A percentile compares a stretch with the other conserved stretches of the same genome.
Evolutionary conservation across 2,113 vertebrate genomes (phyloP).

Genomic region (Tonatia bakeri): DNA sequence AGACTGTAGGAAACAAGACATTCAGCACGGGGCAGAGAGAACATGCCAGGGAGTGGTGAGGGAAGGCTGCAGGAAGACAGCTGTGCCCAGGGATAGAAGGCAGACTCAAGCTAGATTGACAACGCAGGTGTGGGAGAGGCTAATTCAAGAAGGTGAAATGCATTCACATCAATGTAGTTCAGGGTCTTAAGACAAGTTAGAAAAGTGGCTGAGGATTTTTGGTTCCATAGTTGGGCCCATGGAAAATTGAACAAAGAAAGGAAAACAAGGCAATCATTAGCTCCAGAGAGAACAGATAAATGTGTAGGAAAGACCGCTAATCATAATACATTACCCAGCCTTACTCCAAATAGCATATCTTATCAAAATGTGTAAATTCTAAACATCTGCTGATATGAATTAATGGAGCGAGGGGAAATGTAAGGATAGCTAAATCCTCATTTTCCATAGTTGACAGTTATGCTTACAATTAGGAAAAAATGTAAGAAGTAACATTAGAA

Average conservation of each 20-base stretch:
- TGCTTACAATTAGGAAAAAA: neutral
- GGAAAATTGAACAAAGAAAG: neutral
- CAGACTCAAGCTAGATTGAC: accelerated
- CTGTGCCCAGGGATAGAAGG: neutral
- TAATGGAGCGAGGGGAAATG: neutral
- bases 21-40: neutral
- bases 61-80: neutral
- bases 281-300: neutral
- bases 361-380: neutral
- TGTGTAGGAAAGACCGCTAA: neutral
- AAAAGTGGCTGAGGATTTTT: neutral
- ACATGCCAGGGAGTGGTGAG: neutral
- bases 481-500: neutral
- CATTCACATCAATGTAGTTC: neutral
- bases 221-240: neutral
- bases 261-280: neutral
- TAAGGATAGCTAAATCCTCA: neutral
- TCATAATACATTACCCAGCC: too few relatives aligned
- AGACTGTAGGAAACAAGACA: neutral
- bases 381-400: neutral
- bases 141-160: neutral
- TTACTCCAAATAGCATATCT: neutral
- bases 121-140: neutral
- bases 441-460: neutral
- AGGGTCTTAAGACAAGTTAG: neutral